Base-by-base conservation (phyloP, 1,140 invertebrate species). In the Drosophila bifasciata region DNA sequence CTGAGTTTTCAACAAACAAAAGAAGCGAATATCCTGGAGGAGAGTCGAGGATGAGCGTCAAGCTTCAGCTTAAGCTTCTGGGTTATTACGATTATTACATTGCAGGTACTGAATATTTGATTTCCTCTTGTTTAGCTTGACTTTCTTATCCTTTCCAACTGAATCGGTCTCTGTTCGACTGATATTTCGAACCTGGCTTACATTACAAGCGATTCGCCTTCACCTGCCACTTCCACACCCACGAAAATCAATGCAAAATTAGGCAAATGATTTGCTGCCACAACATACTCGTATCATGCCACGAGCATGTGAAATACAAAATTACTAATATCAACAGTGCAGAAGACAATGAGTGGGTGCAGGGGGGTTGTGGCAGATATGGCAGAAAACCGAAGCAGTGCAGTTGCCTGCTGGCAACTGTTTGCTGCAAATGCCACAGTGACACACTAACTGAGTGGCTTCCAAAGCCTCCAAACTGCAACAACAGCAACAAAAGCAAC, bases 391-490 rank as follows among this genome's bases (percentile, higher is more conserved):
- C 25, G 25, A 77, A 40, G 75, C 59, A 67, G 46, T 44, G 67
- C 52, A n/a, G n/a, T n/a, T n/a, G n/a, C n/a, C 32, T 59, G 43
- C 46, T 58, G 55, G 28, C 51, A 73, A 52, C 61, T 62, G 59
- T 58, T 64, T 40, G 56, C 43, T 64, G 67, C 63, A 83, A 84
- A 84, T 84, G 79, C 79, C 79, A 84, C 61, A 84, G 76, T 84
- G 79, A 84, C 79, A 84, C 79, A 84, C 79, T 84, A 79, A 84
- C 79, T 79, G 79, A 76, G 66, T 84, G 79, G 85, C 79, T 84
- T 52, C 79, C 73, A 81, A 81, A 77, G 52, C 52, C 72, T n/a
- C 48, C 41, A 44, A 66, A 32, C 57, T 58, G 19, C 52, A 66
- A 48, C 36, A 44, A 36, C 32, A 64, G 53, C 60, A 59, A 48